phyloP scores from a whole-genome alignment of 2,888 invertebrate species.

The Phasia obesa region DNA sequence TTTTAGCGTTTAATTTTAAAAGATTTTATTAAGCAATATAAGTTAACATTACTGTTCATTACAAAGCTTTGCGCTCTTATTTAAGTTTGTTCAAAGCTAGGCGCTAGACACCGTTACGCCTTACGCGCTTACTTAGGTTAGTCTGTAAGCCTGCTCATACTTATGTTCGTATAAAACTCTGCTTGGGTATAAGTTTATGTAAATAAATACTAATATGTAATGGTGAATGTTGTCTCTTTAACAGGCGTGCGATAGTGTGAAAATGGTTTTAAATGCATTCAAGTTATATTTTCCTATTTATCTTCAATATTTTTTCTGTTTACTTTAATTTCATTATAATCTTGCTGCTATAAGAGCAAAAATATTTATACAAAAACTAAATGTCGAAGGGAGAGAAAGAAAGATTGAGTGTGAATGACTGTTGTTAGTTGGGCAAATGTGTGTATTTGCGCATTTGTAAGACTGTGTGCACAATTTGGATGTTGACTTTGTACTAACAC shows the following conservation, averaged over 20 bases:
- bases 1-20: no score
- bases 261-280: slow-evolving; percentile 34
- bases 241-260: neutral
- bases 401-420: neutral
- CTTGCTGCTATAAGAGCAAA: slow-evolving; percentile 47
- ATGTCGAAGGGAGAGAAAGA: slow-evolving; percentile 1
- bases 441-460: slow-evolving; percentile 16
- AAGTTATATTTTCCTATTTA: slow-evolving; percentile 39
- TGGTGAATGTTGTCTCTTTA: slow-evolving; percentile 6
- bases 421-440: neutral
- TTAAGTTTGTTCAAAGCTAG: no score
- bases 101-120: no score
- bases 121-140: no score
- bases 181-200: slow-evolving; percentile 3
- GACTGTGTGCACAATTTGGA: slow-evolving; percentile 32
- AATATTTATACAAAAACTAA: slow-evolving; percentile 31
- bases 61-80: no score
- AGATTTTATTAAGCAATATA: no score
- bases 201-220: slow-evolving; percentile 27
- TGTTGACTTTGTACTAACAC: slow-evolving; percentile 65
- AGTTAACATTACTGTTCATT: no score
- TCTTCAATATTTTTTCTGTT: slow-evolving; percentile 35
- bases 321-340: slow-evolving; percentile 64
- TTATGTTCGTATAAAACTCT: neutral
- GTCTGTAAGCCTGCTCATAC: neutral